Evolutionary conservation across 2,888 invertebrate genomes (phyloP).

Genomic region (Thecophora atra): DNA sequence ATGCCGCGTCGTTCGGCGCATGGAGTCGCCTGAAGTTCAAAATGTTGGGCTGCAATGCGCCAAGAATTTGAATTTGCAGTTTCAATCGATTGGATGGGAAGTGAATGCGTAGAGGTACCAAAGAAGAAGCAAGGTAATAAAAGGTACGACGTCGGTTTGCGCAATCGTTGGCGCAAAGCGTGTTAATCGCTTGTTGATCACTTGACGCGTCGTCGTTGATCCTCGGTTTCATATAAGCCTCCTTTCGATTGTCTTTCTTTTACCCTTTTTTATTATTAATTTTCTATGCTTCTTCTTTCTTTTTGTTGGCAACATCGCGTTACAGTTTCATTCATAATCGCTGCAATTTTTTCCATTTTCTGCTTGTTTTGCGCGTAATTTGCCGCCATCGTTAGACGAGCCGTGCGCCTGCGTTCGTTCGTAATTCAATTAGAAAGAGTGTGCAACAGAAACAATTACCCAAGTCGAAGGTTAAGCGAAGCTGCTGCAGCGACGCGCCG

Average conservation of each 20-base stretch:
- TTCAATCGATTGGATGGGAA: too few relatives aligned
- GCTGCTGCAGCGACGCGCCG: neutral
- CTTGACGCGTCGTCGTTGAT: neutral
- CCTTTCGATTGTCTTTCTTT: neutral
- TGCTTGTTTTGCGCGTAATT: neutral
- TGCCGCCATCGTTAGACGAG: neutral
- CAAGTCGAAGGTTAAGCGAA: neutral
- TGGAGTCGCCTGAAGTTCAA: neutral
- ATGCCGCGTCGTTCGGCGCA: neutral
- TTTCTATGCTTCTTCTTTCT: neutral
- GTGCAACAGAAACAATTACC: neutral
- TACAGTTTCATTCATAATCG: slow-evolving; percentile 3
- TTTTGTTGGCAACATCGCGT: neutral
- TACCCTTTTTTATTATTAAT: neutral
- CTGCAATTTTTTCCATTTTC: neutral
- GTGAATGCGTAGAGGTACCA: too few relatives aligned
- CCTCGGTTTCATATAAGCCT: neutral
- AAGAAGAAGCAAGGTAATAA: too few relatives aligned
- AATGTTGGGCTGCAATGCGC: neutral
- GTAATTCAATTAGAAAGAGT: neutral
- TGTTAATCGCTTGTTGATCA: neutral
- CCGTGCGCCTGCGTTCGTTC: neutral
- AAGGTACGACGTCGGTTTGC: too few relatives aligned
- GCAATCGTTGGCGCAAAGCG: neutral
- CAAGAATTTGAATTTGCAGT: neutral